A percentile compares a stretch with the other conserved stretches of the same genome.
Evolutionary conservation across 2,113 vertebrate genomes (phyloP).

Genomic region (Enhydra lutris): DNA sequence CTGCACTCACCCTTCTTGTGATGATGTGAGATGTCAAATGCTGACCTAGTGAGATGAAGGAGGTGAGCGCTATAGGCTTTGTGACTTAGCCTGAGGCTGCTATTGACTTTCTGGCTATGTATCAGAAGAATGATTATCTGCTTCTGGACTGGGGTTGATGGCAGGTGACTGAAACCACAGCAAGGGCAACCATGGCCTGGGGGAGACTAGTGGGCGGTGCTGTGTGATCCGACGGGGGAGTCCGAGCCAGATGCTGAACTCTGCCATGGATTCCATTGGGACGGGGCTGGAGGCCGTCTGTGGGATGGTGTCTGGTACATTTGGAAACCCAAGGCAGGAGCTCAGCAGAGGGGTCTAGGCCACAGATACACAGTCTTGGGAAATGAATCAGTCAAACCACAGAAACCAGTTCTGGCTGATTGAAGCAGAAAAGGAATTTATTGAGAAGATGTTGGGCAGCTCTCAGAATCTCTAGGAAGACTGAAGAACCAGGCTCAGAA

Average conservation of each 20-base stretch:
- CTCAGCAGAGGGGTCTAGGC: not conserved
- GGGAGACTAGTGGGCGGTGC: not conserved
- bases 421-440: slow-evolving; percentile 47
- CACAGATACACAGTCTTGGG: slow-evolving; percentile 36
- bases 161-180: not conserved
- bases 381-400: slow-evolving; percentile 52
- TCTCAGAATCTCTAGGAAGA: slow-evolving; percentile 47
- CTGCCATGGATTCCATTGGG: not conserved
- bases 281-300: not conserved
- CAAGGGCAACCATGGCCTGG: not conserved
- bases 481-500: not conserved
- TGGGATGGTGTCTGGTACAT: accelerated
- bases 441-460: slow-evolving; percentile 56
- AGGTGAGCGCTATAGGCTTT: not conserved
- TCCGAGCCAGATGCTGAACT: not conserved
- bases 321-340: not conserved
- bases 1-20: not conserved
- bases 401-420: slow-evolving; percentile 44
- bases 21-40: not conserved
- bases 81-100: not conserved
- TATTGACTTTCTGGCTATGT: not conserved
- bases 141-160: not conserved
- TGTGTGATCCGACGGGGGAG: accelerated
- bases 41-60: not conserved
- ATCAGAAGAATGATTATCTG: not conserved